These are phyloP conservation scores for Ailurus styani DNA, from an alignment of 2,113 vertebrate genomes.

Conservation along the genomic window DNA sequence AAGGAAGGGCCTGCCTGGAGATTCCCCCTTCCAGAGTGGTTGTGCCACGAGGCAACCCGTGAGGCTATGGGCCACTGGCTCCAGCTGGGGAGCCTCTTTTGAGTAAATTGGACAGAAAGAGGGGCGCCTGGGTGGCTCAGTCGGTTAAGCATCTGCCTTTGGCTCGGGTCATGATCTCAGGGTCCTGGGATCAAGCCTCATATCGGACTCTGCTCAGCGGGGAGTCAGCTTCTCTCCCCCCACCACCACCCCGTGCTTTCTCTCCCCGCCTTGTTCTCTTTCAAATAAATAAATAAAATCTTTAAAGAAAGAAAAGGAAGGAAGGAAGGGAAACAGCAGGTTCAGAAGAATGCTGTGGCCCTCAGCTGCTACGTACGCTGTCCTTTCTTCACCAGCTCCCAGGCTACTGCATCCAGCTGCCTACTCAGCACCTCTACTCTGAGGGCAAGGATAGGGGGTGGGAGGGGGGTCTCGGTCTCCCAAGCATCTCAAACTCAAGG, in stretches of 20 bases:
- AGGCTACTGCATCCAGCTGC: too few species aligned
- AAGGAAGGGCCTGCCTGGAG: not conserved
- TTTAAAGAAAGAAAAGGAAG: too few species aligned
- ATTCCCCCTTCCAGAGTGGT: too few species aligned
- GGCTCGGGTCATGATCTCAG: too few species aligned
- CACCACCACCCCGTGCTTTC: too few species aligned
- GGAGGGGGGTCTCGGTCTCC: not conserved
- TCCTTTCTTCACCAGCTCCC: not conserved
- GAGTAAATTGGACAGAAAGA: not conserved
- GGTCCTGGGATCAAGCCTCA: too few species aligned
- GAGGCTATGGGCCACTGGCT: not conserved
- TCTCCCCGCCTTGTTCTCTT: too few species aligned
- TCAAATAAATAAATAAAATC: too few species aligned
- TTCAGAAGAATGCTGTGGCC: not conserved
- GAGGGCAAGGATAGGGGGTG: not conserved
- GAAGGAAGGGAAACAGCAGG: not conserved
- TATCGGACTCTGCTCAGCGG: too few species aligned
- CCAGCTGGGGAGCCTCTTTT: not conserved
- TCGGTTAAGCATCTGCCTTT: too few species aligned
- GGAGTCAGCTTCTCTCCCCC: too few species aligned
- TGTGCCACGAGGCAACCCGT: not conserved
- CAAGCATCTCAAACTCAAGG: not conserved
- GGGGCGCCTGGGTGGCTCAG: too few species aligned
- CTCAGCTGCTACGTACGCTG: not conserved
- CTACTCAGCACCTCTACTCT: not conserved